Percentiles rank a stretch among this genome's conserved stretches.
phyloP scores from a whole-genome alignment of 2,888 invertebrate species.

The Synergus laeviventris region DNA sequence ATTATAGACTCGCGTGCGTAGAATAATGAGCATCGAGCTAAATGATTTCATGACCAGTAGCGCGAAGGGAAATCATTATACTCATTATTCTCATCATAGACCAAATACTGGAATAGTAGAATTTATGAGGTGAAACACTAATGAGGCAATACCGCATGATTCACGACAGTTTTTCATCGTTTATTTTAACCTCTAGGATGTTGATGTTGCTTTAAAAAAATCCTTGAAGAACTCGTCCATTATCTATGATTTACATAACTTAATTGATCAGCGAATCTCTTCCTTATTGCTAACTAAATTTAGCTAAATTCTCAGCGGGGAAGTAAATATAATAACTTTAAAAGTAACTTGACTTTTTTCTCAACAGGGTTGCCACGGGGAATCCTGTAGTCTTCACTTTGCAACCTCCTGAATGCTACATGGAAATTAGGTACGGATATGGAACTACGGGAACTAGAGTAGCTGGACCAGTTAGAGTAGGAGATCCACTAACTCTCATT shows the following conservation, averaged over 20 bases:
- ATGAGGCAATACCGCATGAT: slow-evolving; percentile 36
- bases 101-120: slow-evolving; percentile 36
- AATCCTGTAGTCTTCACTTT: slow-evolving; percentile 95
- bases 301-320: not conserved
- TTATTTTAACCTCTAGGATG: not conserved
- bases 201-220: slow-evolving; percentile 2
- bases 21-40: slow-evolving; percentile 32
- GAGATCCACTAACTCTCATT: slow-evolving; percentile 93
- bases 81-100: slow-evolving; percentile 35
- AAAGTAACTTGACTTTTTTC: slow-evolving; percentile 45
- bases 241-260: slow-evolving; percentile 12
- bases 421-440: slow-evolving; percentile 96
- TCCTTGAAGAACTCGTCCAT: slow-evolving; percentile 11
- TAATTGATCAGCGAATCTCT: slow-evolving; percentile 12
- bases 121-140: slow-evolving; percentile 32
- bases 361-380: slow-evolving; percentile 91
- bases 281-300: slow-evolving; percentile 33
- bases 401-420: slow-evolving; percentile 95
- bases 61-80: slow-evolving; percentile 35
- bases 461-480: slow-evolving; percentile 92
- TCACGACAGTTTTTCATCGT: not conserved
- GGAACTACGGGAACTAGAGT: slow-evolving; percentile 91
- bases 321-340: not conserved
- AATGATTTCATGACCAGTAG: slow-evolving; percentile 40
- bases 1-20: slow-evolving; percentile 35